phyloP scores from a whole-genome alignment of 2,113 vertebrate genomes.

The Micromys minutus region DNA sequence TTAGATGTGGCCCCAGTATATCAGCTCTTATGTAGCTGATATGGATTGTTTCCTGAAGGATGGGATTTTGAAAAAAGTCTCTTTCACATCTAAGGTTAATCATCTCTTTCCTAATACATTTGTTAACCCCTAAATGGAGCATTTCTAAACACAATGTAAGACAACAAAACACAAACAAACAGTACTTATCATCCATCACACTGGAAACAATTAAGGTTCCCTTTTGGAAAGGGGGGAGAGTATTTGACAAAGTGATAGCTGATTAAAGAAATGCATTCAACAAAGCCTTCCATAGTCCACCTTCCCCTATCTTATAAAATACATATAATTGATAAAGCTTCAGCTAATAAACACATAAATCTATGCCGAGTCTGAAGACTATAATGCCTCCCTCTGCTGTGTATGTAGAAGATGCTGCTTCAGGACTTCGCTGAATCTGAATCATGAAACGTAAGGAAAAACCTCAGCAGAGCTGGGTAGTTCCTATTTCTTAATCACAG shows the following conservation, averaged over 20 bases:
- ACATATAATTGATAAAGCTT: background rate
- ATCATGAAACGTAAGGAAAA: background rate
- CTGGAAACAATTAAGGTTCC: background rate
- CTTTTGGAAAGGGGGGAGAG: background rate
- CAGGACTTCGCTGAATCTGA: background rate
- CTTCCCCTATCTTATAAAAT: background rate
- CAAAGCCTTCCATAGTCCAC: background rate
- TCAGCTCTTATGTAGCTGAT: background rate
- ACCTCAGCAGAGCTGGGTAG: background rate
- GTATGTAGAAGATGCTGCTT: background rate
- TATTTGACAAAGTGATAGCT: background rate
- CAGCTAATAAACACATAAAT: background rate
- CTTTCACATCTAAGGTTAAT: slow-evolving; percentile 14
- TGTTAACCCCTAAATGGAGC: background rate
- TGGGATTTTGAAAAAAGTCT: background rate
- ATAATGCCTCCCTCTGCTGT: background rate
- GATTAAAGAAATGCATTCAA: slow-evolving; percentile 5
- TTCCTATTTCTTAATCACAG: background rate
- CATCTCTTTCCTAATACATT: background rate
- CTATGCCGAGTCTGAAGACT: background rate
- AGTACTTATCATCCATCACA: background rate
- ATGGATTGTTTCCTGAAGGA: background rate
- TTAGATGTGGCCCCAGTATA: background rate
- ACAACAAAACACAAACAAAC: background rate
- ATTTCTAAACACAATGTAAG: background rate